phyloP scores from a whole-genome alignment of 2,113 vertebrate genomes.

The Dipodomys spectabilis region DNA sequence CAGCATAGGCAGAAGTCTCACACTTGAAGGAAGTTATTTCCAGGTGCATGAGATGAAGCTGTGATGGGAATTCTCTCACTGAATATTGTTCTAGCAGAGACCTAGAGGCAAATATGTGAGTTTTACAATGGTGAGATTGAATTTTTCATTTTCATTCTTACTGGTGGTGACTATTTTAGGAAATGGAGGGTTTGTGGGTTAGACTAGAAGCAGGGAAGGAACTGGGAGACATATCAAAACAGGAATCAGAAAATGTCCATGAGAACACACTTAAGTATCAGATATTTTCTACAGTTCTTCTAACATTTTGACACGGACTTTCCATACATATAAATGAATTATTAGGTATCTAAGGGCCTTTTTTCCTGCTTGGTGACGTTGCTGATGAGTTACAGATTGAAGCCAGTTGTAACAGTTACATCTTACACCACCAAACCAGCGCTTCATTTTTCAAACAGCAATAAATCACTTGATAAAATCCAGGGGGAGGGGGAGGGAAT shows the following conservation, averaged over 20 bases:
- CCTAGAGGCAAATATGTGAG: background rate
- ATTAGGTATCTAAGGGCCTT: background rate
- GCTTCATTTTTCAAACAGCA: background rate
- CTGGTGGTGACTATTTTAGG: background rate
- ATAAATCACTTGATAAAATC: constrained; percentile 7
- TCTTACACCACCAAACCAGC: background rate
- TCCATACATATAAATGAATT: background rate
- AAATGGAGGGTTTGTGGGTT: background rate
- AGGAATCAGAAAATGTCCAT: background rate
- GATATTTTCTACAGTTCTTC: background rate
- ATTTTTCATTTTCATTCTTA: constrained; percentile 11
- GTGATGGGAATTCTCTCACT: background rate
- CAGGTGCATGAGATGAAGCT: background rate
- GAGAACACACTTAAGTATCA: background rate
- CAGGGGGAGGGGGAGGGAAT: background rate
- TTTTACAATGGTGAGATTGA: background rate
- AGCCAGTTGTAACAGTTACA: background rate
- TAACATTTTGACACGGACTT: background rate
- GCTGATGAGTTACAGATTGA: background rate
- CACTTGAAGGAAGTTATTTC: background rate
- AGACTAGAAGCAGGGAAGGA: background rate
- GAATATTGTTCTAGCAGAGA: constrained; percentile 13
- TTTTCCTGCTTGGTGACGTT: background rate
- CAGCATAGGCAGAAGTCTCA: background rate
- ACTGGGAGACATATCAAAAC: background rate